phyloP scores from a whole-genome alignment of 2,888 invertebrate genomes.

The Orthonychiurus folsomi region DNA sequence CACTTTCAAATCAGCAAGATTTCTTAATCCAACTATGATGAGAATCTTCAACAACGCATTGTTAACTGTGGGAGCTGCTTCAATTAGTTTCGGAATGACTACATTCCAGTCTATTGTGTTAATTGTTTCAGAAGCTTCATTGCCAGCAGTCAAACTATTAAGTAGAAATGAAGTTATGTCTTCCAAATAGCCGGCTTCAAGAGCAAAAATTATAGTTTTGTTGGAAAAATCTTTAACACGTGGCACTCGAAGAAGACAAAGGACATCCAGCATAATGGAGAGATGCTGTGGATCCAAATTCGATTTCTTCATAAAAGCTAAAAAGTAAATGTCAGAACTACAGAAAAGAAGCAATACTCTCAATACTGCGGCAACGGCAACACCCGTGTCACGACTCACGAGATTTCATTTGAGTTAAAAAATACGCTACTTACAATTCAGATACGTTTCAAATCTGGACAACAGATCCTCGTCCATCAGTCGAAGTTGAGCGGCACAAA shows the following conservation, averaged over 20 bases:
- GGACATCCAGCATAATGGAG: not conserved
- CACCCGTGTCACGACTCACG: not conserved
- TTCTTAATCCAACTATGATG: not conserved
- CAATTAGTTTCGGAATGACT: not conserved
- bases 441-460: conserved; percentile 23
- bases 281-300: not conserved
- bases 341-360: no score
- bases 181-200: not conserved
- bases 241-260: not conserved
- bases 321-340: not conserved
- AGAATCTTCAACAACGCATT: not conserved
- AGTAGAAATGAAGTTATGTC: not conserved
- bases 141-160: not conserved
- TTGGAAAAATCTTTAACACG: not conserved
- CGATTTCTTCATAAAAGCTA: not conserved
- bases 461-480: conserved; percentile 24
- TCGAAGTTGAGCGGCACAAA: conserved; percentile 24
- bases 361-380: not conserved
- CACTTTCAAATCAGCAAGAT: not conserved
- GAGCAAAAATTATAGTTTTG: not conserved
- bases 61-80: not conserved
- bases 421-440: not conserved
- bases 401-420: not conserved
- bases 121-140: not conserved
- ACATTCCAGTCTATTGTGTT: not conserved